phyloP scores from a whole-genome alignment of 2,888 invertebrate genomes.

The Hybos culiciformis region DNA sequence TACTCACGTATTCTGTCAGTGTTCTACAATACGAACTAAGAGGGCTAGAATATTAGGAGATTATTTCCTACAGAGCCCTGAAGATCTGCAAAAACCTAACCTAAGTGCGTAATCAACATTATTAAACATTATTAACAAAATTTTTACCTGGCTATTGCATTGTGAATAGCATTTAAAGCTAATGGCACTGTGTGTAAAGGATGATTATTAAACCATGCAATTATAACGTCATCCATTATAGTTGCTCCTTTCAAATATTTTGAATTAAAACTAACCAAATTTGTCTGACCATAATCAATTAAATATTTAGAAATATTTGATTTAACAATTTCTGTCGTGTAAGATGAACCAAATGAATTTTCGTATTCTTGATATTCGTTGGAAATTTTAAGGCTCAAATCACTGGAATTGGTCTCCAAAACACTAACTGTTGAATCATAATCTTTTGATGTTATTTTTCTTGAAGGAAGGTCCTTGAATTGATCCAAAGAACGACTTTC shows the following conservation, averaged over 20 bases:
- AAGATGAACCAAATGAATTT: neutral
- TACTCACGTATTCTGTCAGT: no score
- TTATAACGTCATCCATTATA: constrained; percentile 30
- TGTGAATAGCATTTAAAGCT: constrained; percentile 43
- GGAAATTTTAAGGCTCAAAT: no score
- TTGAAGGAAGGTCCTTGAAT: no score
- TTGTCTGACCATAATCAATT: neutral
- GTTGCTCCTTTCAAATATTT: constrained; percentile 41
- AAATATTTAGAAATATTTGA: neutral
- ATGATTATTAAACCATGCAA: constrained; percentile 60
- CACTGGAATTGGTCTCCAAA: no score
- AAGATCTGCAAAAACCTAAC: no score
- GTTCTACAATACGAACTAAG: no score
- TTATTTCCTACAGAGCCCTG: no score
- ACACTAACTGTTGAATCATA: constrained; percentile 17
- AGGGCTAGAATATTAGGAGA: no score
- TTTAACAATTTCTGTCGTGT: no score
- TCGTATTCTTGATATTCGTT: neutral
- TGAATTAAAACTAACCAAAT: constrained; percentile 32
- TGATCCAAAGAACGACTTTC: no score
- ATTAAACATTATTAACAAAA: no score
- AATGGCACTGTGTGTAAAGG: constrained; percentile 54
- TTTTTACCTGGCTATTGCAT: constrained; percentile 37
- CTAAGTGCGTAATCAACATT: no score
- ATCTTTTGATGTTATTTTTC: constrained; percentile 19